A percentile compares a stretch with the other conserved stretches of the same genome.
Evolutionary conservation across 2,113 vertebrate species (phyloP).

Genomic region (Malurus cyaneus): DNA sequence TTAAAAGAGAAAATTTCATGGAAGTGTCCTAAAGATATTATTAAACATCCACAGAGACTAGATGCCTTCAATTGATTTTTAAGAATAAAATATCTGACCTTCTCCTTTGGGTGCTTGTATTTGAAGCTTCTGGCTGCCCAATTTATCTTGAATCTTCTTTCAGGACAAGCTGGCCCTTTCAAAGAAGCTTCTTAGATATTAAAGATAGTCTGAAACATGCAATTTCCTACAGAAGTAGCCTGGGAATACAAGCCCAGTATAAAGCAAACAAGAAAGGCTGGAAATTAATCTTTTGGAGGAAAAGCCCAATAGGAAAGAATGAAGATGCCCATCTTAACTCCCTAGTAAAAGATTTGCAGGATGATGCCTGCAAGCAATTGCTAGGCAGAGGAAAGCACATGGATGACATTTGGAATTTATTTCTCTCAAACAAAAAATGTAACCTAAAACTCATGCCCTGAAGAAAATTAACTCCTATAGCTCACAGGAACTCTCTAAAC

Average conservation of each 20-base stretch:
- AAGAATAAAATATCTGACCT: neutral
- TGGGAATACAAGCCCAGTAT: slow-evolving; percentile 2
- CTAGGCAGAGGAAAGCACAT: slow-evolving; percentile 3
- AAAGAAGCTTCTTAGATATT: slow-evolving; percentile 18
- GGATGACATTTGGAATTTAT: slow-evolving; percentile 53
- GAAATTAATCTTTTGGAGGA: slow-evolving; percentile 42
- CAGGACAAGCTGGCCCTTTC: neutral
- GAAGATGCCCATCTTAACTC: slow-evolving; percentile 35
- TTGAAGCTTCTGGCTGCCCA: neutral
- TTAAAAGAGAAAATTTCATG: neutral
- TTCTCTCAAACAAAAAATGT: slow-evolving; percentile 42
- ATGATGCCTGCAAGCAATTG: slow-evolving; percentile 28
- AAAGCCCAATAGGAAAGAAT: slow-evolving; percentile 38
- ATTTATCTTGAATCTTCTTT: slow-evolving; percentile 6
- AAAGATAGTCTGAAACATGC: neutral
- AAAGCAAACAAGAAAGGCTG: slow-evolving; percentile 22
- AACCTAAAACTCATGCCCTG: slow-evolving; percentile 40
- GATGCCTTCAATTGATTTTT: neutral
- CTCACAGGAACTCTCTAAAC: slow-evolving; percentile 20
- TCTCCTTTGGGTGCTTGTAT: neutral
- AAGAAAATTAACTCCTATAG: slow-evolving; percentile 10
- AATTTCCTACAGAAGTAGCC: slow-evolving; percentile 9
- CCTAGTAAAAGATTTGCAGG: neutral
- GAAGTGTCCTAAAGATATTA: neutral
- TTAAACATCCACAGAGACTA: neutral